These are phyloP conservation scores for Brachyistius frenatus DNA, from an alignment of 2,113 vertebrate species.

Conservation along the genomic window DNA sequence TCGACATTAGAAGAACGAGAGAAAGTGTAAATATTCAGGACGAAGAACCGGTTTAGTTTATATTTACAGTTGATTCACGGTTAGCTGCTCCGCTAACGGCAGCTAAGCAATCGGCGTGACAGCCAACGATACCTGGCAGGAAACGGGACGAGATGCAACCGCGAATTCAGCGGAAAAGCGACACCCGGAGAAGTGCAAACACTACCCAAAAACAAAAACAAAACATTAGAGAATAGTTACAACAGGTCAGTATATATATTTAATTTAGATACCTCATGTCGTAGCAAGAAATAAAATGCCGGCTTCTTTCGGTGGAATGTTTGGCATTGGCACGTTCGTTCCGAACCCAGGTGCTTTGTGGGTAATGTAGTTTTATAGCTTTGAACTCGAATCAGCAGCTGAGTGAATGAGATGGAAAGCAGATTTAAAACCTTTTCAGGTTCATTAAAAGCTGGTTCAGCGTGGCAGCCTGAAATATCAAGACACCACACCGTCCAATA, in stretches of 20 bases:
- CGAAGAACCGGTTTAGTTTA: not conserved
- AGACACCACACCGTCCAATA: no score
- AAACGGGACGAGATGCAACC: not conserved
- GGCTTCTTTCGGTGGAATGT: constrained; percentile 56
- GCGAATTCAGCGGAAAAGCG: not conserved
- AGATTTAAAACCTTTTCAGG: no score
- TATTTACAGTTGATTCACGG: not conserved
- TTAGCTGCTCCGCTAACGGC: constrained; percentile 53
- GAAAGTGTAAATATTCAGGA: no score
- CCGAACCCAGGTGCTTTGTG: constrained; percentile 60
- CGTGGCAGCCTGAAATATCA: no score
- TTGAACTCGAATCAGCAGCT: not conserved
- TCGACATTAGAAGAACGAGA: no score
- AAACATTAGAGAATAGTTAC: fast-evolving
- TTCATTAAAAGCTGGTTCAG: no score
- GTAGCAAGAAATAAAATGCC: constrained; percentile 60
- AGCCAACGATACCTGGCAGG: constrained; percentile 41
- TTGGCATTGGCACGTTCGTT: constrained; percentile 66
- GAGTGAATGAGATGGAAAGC: no score
- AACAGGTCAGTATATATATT: not conserved
- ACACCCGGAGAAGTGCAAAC: fast-evolving
- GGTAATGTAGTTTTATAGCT: constrained; percentile 71
- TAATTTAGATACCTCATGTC: constrained; percentile 73
- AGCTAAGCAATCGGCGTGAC: constrained; percentile 39
- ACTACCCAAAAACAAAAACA: fast-evolving